Evolutionary conservation across 1,140 invertebrate genomes (phyloP), one percentile per base, ranked within the genome.

Genomic region (Dolichoris vasculosae): DNA sequence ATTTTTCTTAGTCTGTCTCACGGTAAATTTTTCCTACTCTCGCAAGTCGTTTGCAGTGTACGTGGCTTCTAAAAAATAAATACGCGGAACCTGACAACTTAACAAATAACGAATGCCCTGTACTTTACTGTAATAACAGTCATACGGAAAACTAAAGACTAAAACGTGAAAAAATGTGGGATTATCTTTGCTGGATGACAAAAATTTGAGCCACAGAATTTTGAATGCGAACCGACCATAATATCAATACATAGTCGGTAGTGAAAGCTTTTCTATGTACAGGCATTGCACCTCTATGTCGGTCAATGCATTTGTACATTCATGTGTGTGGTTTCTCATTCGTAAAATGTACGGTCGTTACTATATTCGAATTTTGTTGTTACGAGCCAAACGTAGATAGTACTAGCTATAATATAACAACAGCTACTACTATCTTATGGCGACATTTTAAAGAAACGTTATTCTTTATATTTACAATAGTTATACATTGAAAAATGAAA

Each of bases 241-340:
- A 82, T 51, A 30, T 26, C 48, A 38, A 23, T 8, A 59, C 35
- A 51, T 30, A 40, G 69, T 32, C 9, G 23, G 30, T 11, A 9
- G 46, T 82, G 48, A 82, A 82, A 82, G 80, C 80, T 51, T 82
- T 82, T 67, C 64, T 51, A 11, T 81, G 63, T 81, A 69, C 51
- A 38, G 6, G 9, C 30, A 17, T 76, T 51, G 26, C 13, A 51
- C 17, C 13, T 11, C 35, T 17, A 35, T 15, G 8, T 40, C 23
- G 11, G 20, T 35, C 78, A 59, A 80, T 8, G n/a, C 15, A 30
- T 11, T 3, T 15, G 7, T 20, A 75, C 13, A 48, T 75, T 46
- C n/a, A 30, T 48, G 9, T 48, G 15, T 48, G 11, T 75, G 13
- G 1, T 48, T 48, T n/a, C 43, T 48, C 26, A 46, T 75, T 7